Base-by-base conservation (phyloP, 2,797 vertebrate genomes). In the Gadopsis marmoratus region DNA sequence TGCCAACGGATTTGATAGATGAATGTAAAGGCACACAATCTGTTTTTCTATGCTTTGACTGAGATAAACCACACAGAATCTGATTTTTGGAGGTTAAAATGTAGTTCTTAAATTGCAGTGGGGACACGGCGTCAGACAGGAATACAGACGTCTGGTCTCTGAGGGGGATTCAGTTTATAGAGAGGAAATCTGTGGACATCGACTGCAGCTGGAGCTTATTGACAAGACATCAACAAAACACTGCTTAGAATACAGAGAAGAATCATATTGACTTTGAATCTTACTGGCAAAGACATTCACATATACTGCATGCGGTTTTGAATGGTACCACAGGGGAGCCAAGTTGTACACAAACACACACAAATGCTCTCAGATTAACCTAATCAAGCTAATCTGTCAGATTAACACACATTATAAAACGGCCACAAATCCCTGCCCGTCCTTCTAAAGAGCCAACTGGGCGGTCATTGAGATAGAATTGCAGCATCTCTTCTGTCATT, bases 321-420 rank as follows among this genome's bases (percentile, higher is more conserved):
- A 73, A 62, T 13, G 5, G 8, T 17, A 4, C 53, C 10, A 59
- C n/a, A 71, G 9, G 50, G 35, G 39, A 63, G 71, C 55, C 48
- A 35, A 58, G n/a, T 35, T 45, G 31, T 58, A 74, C 35, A 17
- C 41, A 47, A 39, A 67, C 53, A 54, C 69, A 31, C 64, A 68
- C 75, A 76, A 53, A 71, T 67, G 51, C 69, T 75, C 75, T 87
- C 70, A 87, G 79, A 88, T 88, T 84, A 82, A 90, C 50, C 69
- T 68, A 79, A 88, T 89, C 80, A 84, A 72, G 62, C 78, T 91
- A 88, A 92, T 91, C 88, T 90, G 79, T 84, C 76, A 86, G 83
- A 91, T 89, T 93, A 92, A 77, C 85, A 79, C 79, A 87, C 80
- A 85, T 91, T 89, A 81, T 89, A 66, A 90, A 90, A 86, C 55